Evolutionary conservation across 2,113 vertebrate genomes (phyloP), one percentile per base, ranked within the genome.

Genomic region (Sigmodon hispidus): DNA sequence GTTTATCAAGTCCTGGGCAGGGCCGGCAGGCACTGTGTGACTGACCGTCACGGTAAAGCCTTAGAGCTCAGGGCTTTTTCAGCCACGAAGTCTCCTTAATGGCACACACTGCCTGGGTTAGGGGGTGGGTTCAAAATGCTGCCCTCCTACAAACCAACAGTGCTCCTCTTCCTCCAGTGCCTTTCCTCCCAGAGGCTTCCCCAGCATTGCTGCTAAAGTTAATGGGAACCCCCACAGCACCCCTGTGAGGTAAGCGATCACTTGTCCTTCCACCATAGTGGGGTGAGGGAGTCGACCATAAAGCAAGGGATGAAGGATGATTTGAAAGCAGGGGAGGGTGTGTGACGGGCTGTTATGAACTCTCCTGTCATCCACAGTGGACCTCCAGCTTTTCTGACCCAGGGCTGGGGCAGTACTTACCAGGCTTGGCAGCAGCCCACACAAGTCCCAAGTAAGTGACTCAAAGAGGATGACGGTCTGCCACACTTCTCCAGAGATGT

Each of bases 341-440:
- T 0, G 17, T 61, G 84, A 6, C 0, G 0, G 17, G 0, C 43
- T 0, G 29, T 77, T 55, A 17, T 0, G 0, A 77, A 17, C 85
- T 67, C 83, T 95, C 31, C 17, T 97, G 84, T 98, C 87, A 40
- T 89, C 96, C 94, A 17, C 98, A 99, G 99, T 87, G 97, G 99
- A 70, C 99, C 99, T 97, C 99, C 99, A 97, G 98, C 99, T 3
- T 99, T 99, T 97, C 99, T 99, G 99, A 98, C 99, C 0, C 99
- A 99, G 97, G 99, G 99, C 94, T 99, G 99, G 99, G 99, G 99
- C 65, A 99, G 99, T 84, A 99, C 99, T 96, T 99, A 99, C 98
- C 99, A 99, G 98, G 99, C 99, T 7, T 99, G 99, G 99, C 99
- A 99, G 98, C 99, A 99, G 96, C 99, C 99, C 96, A 97, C 99